Conservation (phyloP, 2,113 vertebrate genomes). For the Australoheros scitulus region DNA sequence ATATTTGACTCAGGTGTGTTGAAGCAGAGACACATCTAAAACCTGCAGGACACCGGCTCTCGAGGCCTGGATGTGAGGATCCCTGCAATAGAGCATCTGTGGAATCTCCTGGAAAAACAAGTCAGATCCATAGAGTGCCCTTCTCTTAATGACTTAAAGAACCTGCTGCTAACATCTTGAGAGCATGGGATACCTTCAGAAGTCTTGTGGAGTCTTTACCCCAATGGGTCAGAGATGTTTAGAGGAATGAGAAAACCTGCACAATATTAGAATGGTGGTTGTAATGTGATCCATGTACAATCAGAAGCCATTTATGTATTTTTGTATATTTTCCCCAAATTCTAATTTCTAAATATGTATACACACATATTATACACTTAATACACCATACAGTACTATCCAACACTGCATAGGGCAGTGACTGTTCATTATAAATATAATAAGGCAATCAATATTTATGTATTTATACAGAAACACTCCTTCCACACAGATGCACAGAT, state of each 20-base stretch:
- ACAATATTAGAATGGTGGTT: neutral
- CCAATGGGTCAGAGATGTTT: neutral
- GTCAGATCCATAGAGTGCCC: neutral
- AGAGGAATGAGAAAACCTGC: neutral
- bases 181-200: constrained; percentile 2
- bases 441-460: neutral
- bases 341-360: neutral
- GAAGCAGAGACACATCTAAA: too few species aligned
- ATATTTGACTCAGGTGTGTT: too few species aligned
- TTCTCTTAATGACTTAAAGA: neutral
- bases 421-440: neutral
- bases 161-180: neutral
- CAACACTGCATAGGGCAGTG: neutral
- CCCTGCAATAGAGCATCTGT: neutral
- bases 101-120: neutral
- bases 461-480: neutral
- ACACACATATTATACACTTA: neutral
- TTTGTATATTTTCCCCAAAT: neutral
- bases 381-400: neutral
- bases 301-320: neutral
- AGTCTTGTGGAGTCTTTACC: neutral
- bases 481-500: constrained; percentile 50
- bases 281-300: neutral
- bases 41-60: too few species aligned
- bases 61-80: too few species aligned